A percentile compares a stretch with the other conserved stretches of the same genome.
Evolutionary conservation across 2,888 invertebrate species (phyloP).

Genomic region (Philopedon plagiatum): DNA sequence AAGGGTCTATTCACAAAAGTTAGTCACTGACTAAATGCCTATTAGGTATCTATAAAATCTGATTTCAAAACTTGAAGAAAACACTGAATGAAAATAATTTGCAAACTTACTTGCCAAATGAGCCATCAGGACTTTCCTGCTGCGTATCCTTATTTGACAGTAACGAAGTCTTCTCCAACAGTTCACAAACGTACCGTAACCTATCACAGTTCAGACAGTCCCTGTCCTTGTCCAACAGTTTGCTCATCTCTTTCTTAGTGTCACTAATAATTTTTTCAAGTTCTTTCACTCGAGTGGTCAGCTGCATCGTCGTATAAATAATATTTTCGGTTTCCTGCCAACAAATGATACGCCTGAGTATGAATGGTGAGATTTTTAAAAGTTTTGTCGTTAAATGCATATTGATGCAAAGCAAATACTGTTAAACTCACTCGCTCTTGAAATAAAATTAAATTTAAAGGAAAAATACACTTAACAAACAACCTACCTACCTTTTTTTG

Average conservation of each 20-base stretch:
- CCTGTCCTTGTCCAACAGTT: slow-evolving; percentile 55
- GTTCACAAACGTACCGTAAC: slow-evolving; percentile 58
- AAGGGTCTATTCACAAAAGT: no score
- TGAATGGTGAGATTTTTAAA: not conserved
- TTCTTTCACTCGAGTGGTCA: slow-evolving; percentile 68
- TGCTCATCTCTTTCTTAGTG: slow-evolving; percentile 61
- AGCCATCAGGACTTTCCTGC: slow-evolving; percentile 25
- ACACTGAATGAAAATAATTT: slow-evolving; percentile 6
- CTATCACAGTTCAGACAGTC: slow-evolving; percentile 59
- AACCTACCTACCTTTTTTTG: no score
- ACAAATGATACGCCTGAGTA: slow-evolving; percentile 9
- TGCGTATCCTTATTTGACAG: slow-evolving; percentile 33
- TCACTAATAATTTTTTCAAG: slow-evolving; percentile 71
- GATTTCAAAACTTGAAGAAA: no score
- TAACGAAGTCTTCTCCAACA: slow-evolving; percentile 51
- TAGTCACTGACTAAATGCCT: no score
- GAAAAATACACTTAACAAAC: no score
- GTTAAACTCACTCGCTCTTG: not conserved
- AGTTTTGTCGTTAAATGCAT: not conserved
- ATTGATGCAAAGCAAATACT: not conserved
- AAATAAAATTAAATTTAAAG: not conserved
- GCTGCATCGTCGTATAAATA: slow-evolving; percentile 60
- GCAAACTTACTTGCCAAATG: slow-evolving; percentile 27
- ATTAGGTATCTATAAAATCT: no score
- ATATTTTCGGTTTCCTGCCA: slow-evolving; percentile 52